Evolutionary conservation across 2,797 vertebrate species (phyloP).

Genomic region (Myotis planiceps): DNA sequence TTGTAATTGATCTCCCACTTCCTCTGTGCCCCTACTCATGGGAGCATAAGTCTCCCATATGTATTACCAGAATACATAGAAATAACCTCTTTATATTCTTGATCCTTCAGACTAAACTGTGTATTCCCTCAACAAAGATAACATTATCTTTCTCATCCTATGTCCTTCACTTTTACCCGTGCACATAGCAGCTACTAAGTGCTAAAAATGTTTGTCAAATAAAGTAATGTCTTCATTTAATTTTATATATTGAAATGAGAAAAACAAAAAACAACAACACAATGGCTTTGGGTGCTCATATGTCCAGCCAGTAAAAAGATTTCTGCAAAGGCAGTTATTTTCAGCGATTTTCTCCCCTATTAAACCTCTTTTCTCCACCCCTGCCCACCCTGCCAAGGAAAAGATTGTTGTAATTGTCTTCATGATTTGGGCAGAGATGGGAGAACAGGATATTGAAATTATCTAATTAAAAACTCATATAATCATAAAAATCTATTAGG

Average conservation of each 20-base stretch:
- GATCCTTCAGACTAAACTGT: background rate
- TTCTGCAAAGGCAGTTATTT: background rate
- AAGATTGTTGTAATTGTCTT: background rate
- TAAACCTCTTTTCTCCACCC: background rate
- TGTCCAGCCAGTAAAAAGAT: background rate
- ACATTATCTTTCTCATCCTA: background rate
- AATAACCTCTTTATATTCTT: background rate
- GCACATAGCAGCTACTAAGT: background rate
- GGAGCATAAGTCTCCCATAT: background rate
- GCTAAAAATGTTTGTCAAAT: background rate
- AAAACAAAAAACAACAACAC: background rate
- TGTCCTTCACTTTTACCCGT: background rate
- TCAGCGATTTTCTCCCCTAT: background rate
- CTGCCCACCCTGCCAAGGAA: background rate
- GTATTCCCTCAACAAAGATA: background rate
- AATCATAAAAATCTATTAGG: background rate
- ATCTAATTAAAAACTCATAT: slow-evolving; percentile 32
- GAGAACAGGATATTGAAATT: slow-evolving; percentile 25
- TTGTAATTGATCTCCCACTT: background rate
- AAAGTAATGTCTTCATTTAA: slow-evolving; percentile 32
- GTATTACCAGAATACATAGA: background rate
- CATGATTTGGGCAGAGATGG: background rate
- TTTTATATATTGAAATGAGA: slow-evolving; percentile 26
- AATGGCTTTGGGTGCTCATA: background rate
- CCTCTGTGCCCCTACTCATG: background rate